Evolutionary conservation across 2,113 vertebrate genomes (phyloP).

Genomic region (rat (Rattus norvegicus)): DNA sequence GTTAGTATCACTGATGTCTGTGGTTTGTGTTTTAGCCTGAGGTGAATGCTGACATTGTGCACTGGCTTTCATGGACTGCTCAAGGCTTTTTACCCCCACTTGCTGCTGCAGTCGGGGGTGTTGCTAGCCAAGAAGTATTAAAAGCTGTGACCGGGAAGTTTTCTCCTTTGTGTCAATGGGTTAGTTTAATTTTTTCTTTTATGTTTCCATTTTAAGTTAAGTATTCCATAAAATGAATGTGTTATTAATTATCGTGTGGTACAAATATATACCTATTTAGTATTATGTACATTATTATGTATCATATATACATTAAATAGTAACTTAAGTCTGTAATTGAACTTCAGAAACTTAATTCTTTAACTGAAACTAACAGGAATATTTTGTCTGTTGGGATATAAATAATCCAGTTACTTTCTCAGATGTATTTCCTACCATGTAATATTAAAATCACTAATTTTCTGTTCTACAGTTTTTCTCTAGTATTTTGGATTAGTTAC

Average conservation of each 20-base stretch:
- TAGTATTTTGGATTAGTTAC: not conserved
- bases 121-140: slow-evolving; percentile 97
- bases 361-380: slow-evolving; percentile 4
- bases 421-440: not conserved
- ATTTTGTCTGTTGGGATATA: not conserved
- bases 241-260: not conserved
- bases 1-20: not conserved
- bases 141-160: slow-evolving; percentile 99
- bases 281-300: no score
- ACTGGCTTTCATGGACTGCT: slow-evolving; percentile 92
- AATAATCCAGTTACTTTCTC: slow-evolving; percentile 10
- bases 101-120: slow-evolving; percentile 94
- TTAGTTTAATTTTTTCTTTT: slow-evolving; percentile 83
- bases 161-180: slow-evolving; percentile 98
- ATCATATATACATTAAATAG: not conserved
- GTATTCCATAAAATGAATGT: not conserved
- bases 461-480: not conserved
- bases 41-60: slow-evolving; percentile 90
- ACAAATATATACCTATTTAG: not conserved
- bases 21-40: slow-evolving; percentile 83
- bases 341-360: slow-evolving; percentile 17
- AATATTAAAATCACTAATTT: not conserved
- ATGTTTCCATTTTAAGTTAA: slow-evolving; percentile 43
- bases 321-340: slow-evolving; percentile 32
- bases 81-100: slow-evolving; percentile 93